Conservation (phyloP, 30 jellyfish, hydroid and myxozoan species). For the Turritopsis dohrnii region DNA sequence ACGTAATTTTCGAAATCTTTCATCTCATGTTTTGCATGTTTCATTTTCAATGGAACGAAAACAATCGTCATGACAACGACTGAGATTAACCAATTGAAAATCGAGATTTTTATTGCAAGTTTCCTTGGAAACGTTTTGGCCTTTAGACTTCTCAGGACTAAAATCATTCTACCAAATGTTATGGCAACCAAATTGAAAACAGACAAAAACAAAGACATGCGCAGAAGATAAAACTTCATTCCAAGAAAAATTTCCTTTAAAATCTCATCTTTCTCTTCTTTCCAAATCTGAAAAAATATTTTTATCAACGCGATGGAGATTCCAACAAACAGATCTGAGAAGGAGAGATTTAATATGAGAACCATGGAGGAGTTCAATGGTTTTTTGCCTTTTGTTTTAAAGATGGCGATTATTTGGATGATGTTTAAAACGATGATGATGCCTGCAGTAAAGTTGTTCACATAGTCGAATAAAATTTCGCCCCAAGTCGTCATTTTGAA, state of each 20-base stretch:
- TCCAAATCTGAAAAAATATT: neutral
- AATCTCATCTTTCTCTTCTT: neutral
- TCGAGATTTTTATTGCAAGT: neutral
- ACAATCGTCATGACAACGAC: neutral
- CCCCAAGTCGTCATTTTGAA: neutral
- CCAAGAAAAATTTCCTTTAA: neutral
- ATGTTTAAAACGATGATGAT: neutral
- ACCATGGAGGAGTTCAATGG: neutral
- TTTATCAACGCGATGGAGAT: neutral
- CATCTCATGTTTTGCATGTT: neutral
- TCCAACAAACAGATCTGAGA: neutral
- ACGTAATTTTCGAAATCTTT: neutral
- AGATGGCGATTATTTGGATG: neutral
- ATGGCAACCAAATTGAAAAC: neutral
- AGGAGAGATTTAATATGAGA: neutral
- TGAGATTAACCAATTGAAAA: neutral
- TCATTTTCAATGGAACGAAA: neutral
- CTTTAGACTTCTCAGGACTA: neutral
- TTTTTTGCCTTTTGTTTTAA: neutral
- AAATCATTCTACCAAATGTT: neutral
- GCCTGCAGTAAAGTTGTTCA: neutral
- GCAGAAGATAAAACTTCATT: neutral
- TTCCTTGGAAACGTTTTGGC: neutral
- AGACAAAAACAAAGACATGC: neutral
- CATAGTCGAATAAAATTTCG: neutral